These are phyloP conservation scores for Lagria hirta DNA, from an alignment of 2,888 invertebrate genomes.

Conservation along the genomic window DNA sequence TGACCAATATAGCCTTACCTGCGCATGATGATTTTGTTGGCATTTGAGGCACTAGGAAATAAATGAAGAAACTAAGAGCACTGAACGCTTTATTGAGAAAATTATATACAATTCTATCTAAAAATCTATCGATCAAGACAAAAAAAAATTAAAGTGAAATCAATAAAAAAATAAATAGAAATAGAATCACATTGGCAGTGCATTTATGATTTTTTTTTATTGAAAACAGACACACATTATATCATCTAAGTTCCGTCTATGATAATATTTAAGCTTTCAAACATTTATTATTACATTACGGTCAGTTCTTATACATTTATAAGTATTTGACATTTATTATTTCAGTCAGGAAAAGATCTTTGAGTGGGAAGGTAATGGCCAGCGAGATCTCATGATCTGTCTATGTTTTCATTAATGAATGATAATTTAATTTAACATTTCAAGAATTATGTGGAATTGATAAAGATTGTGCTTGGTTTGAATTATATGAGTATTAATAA, in stretches of 20 bases:
- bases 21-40: too few relatives aligned
- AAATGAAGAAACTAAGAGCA: conserved; percentile 43
- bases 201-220: conserved; percentile 37
- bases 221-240: conserved; percentile 42
- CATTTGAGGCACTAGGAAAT: too few relatives aligned
- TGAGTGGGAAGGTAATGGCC: conserved; percentile 5
- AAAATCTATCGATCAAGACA: conserved; percentile 6
- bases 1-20: too few relatives aligned
- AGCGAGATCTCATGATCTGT: conserved; percentile 2
- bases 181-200: conserved; percentile 44
- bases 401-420: conserved; percentile 18
- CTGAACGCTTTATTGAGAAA: conserved; percentile 48
- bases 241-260: conserved; percentile 21
- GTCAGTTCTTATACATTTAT: conserved; percentile 33
- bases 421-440: too few relatives aligned
- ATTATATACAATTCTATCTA: conserved; percentile 34
- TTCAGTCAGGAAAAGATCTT: conserved; percentile 12
- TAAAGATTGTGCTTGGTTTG: conserved; percentile 19
- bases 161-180: conserved; percentile 7
- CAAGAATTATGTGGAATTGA: conserved; percentile 6
- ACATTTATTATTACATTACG: conserved; percentile 32
- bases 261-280: conserved; percentile 24
- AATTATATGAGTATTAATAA: neutral
- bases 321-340: conserved; percentile 20
- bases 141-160: conserved; percentile 8